These are phyloP conservation scores for Latrodectus geometricus DNA, from an alignment of 1,140 invertebrate genomes.

Conservation along the genomic window DNA sequence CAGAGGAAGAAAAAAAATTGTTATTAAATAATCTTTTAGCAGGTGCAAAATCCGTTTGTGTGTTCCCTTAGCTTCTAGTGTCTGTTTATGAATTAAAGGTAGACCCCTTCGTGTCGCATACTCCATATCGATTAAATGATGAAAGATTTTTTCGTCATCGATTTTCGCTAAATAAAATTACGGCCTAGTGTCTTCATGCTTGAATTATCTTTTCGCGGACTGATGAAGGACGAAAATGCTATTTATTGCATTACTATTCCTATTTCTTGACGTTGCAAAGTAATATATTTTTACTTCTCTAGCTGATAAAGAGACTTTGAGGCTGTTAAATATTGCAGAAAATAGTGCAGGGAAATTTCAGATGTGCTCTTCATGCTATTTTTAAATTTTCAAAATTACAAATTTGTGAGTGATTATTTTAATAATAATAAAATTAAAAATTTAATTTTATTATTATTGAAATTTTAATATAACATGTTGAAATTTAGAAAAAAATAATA, in stretches of 20 bases:
- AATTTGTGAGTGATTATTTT: no score
- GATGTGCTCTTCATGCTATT: no score
- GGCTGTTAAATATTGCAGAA: no score
- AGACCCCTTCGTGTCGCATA: neutral
- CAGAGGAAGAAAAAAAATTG: neutral
- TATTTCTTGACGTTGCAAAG: no score
- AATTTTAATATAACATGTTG: no score
- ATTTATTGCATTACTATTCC: conserved; percentile 1
- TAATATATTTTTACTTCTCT: no score
- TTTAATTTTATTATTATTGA: no score
- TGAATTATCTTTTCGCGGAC: conserved; percentile 5
- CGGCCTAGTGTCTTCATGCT: neutral
- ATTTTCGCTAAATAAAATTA: conserved; percentile 43
- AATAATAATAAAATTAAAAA: no score
- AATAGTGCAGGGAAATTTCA: no score
- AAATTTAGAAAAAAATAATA: no score
- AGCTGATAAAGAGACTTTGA: no score
- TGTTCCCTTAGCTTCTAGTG: neutral
- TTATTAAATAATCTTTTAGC: conserved; percentile 55
- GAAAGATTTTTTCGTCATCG: conserved; percentile 24
- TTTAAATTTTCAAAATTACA: no score
- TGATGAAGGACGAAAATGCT: neutral
- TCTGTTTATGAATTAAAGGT: conserved; percentile 42
- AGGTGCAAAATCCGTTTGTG: conserved; percentile 30
- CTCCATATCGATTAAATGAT: conserved; percentile 53